Percentiles rank a stretch among this genome's conserved stretches.
phyloP scores from a whole-genome alignment of 2,888 invertebrate species.

The Andrena bucephala region DNA sequence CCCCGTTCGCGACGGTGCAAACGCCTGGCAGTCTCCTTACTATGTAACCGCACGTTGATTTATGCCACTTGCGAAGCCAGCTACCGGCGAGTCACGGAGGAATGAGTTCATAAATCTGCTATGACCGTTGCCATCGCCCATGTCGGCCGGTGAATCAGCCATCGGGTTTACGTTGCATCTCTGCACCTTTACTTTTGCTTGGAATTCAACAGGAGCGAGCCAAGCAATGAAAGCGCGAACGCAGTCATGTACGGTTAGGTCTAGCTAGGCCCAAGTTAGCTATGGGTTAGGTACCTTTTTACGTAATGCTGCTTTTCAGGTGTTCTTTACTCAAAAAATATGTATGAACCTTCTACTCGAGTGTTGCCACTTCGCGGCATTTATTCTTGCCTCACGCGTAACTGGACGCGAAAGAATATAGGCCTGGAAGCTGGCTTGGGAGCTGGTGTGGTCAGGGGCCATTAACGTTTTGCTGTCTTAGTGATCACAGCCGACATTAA shows the following conservation, averaged over 20 bases:
- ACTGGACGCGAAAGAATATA: neutral
- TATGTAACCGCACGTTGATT: conserved; percentile 43
- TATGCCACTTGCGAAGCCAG: conserved; percentile 8
- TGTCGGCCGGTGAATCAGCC: neutral
- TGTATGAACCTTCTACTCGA: neutral
- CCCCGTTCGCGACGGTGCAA: neutral
- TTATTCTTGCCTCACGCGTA: neutral
- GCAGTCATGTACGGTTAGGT: neutral
- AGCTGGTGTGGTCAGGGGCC: conserved; percentile 9
- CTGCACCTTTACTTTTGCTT: neutral
- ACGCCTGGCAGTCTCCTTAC: conserved; percentile 37
- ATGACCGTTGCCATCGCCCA: conserved; percentile 6
- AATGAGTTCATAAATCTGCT: conserved; percentile 27
- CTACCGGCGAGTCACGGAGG: conserved; percentile 1
- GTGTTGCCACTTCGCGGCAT: neutral
- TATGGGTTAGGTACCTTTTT: too few species aligned
- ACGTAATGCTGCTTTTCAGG: too few species aligned
- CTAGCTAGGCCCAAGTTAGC: too few species aligned
- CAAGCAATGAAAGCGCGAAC: neutral
- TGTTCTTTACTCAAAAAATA: neutral
- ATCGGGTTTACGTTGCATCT: neutral
- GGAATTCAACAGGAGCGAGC: neutral
- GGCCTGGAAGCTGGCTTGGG: neutral
- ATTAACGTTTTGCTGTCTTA: conserved; percentile 25
- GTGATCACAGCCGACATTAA: conserved; percentile 20